phyloP scores from a whole-genome alignment of 1,140 invertebrate species.

The Euwallacea fornicatus region DNA sequence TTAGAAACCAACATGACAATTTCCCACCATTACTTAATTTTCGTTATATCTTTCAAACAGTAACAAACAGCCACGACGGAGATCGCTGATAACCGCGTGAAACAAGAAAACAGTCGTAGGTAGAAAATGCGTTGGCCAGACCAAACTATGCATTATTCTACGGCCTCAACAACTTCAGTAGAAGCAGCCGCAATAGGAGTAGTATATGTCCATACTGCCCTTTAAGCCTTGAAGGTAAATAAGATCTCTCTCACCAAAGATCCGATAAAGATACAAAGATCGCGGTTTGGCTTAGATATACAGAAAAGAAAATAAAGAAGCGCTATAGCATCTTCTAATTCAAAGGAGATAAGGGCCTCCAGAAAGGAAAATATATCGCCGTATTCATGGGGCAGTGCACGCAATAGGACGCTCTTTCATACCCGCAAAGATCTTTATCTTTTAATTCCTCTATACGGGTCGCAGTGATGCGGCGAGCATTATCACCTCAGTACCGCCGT shows the following conservation, averaged over 20 bases:
- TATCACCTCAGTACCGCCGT: slow-evolving; percentile 5
- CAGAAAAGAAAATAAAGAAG: too few species aligned
- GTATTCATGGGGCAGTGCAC: slow-evolving; percentile 27
- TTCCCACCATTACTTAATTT: background rate
- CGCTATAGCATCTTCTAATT: slow-evolving; percentile 11
- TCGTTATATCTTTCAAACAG: slow-evolving; percentile 1
- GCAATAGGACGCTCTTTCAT: slow-evolving; percentile 13
- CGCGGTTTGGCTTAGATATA: background rate
- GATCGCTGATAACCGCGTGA: background rate
- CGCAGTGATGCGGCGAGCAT: slow-evolving; percentile 8
- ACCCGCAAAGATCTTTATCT: slow-evolving; percentile 26
- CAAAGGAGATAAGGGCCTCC: slow-evolving; percentile 20
- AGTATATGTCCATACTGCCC: background rate
- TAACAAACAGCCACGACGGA: slow-evolving; percentile 1
- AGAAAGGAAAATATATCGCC: slow-evolving; percentile 29
- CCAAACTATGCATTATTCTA: background rate
- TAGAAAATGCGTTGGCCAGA: slow-evolving; percentile 4
- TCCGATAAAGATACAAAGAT: background rate
- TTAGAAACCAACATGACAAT: too few species aligned
- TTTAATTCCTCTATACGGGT: slow-evolving; percentile 29
- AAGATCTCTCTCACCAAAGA: too few species aligned
- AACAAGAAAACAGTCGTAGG: slow-evolving; percentile 6
- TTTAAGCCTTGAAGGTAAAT: background rate
- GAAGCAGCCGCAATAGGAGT: background rate
- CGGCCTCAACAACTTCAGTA: background rate